These are phyloP conservation scores for Apomyelois bistriatella DNA, from an alignment of 2,888 invertebrate species.

Conservation along the genomic window DNA sequence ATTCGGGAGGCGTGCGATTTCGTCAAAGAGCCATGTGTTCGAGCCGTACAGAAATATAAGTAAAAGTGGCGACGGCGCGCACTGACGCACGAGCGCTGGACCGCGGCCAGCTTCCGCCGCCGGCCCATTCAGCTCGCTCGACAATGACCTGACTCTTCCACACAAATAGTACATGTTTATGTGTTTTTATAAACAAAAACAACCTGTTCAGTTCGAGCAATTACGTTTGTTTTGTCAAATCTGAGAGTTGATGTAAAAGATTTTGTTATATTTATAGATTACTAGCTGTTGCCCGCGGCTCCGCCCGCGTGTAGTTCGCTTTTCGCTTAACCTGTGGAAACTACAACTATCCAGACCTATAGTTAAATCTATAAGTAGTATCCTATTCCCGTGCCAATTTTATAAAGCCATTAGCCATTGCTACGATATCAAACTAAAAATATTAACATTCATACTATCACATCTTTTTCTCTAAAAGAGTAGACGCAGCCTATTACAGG, in stretches of 20 bases:
- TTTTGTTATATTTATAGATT: too few relatives aligned
- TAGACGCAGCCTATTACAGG: too few relatives aligned
- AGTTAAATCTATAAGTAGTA: too few relatives aligned
- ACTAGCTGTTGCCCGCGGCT: too few relatives aligned
- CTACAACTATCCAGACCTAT: too few relatives aligned
- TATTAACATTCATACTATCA: too few relatives aligned
- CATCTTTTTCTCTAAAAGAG: too few relatives aligned
- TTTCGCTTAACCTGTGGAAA: too few relatives aligned
- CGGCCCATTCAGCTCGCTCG: slow-evolving; percentile 66
- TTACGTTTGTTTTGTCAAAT: neutral
- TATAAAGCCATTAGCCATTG: too few relatives aligned
- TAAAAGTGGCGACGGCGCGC: slow-evolving; percentile 28
- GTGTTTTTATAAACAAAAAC: slow-evolving; percentile 23
- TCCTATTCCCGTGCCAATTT: too few relatives aligned
- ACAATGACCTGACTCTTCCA: slow-evolving; percentile 68
- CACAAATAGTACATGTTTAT: slow-evolving; percentile 29
- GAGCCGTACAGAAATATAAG: slow-evolving; percentile 42
- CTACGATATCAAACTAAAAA: too few relatives aligned
- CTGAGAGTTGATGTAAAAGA: neutral
- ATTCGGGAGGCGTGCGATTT: slow-evolving; percentile 23
- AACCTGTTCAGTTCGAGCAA: neutral
- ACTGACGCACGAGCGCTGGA: slow-evolving; percentile 68
- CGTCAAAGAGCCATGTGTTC: slow-evolving; percentile 28
- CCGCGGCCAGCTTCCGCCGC: slow-evolving; percentile 66
- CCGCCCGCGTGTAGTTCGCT: too few relatives aligned